Percentiles rank a stretch among this genome's conserved stretches.
Conservation (phyloP, 1,140 invertebrate genomes). For the Riptortus pedestris region DNA sequence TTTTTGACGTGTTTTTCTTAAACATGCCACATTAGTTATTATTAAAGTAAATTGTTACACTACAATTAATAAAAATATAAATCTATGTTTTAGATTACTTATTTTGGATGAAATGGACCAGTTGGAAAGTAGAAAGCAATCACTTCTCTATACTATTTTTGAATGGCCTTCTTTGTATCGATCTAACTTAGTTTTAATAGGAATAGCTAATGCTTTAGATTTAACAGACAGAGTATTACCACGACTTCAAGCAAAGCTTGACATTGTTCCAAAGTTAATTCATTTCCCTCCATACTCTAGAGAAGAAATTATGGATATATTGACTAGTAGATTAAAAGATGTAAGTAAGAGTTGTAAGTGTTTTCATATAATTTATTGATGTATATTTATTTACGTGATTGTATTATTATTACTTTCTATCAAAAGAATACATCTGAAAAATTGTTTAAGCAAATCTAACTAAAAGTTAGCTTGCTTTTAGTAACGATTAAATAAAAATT, state of each 20-base stretch:
- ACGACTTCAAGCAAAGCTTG: constrained; percentile 62
- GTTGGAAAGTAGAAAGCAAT: constrained; percentile 68
- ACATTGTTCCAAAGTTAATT: constrained; percentile 60
- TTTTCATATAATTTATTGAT: not conserved
- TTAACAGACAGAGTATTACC: constrained; percentile 84
- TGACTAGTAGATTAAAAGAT: constrained; percentile 61
- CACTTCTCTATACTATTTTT: constrained; percentile 85
- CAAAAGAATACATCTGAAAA: too few relatives aligned
- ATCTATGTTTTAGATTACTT: constrained; percentile 48
- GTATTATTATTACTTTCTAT: too few relatives aligned
- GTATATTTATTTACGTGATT: too few relatives aligned
- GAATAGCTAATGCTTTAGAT: constrained; percentile 93
- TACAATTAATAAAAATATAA: too few relatives aligned
- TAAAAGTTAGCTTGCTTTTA: too few relatives aligned
- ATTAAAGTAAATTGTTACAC: too few relatives aligned
- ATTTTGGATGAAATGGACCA: constrained; percentile 97
- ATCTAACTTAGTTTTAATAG: constrained; percentile 72
- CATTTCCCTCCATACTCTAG: constrained; percentile 90
- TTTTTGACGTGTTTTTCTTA: too few relatives aligned
- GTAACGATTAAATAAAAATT: too few relatives aligned
- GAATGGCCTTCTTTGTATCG: constrained; percentile 70
- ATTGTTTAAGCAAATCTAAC: too few relatives aligned
- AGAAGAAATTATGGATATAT: constrained; percentile 77
- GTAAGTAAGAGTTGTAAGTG: constrained; percentile 35
- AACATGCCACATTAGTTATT: too few relatives aligned